Evolutionary conservation across 2,888 invertebrate species (phyloP).

Genomic region (Pemphredon lugubris): DNA sequence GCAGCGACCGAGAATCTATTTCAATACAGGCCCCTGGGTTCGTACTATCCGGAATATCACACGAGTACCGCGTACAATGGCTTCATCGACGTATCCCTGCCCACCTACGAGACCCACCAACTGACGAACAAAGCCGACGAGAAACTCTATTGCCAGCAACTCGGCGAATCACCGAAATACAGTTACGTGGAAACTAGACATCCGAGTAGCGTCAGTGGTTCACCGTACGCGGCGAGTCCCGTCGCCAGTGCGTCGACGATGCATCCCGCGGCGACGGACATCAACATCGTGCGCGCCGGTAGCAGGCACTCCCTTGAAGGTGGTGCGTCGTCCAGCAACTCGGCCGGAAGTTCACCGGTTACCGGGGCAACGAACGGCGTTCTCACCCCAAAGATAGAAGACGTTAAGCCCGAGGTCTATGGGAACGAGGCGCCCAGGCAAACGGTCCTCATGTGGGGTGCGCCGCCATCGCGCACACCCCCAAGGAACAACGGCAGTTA

Average conservation of each 20-base stretch:
- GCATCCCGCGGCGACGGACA: conserved; percentile 54
- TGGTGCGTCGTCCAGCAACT: conserved; percentile 84
- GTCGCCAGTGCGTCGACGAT: conserved; percentile 65
- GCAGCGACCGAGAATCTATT: conserved; percentile 90
- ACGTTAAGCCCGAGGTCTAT: conserved; percentile 82
- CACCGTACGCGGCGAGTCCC: conserved; percentile 75
- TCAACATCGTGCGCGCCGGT: conserved; percentile 74
- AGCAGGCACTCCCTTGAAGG: conserved; percentile 80
- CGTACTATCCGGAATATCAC: conserved; percentile 90
- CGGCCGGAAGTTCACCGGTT: conserved; percentile 85
- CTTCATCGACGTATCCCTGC: conserved; percentile 89
- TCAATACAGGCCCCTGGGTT: conserved; percentile 93
- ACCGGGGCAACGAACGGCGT: conserved; percentile 82
- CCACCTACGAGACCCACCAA: conserved; percentile 85
- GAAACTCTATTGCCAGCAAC: conserved; percentile 85
- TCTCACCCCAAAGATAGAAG: conserved; percentile 85
- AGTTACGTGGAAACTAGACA: conserved; percentile 77
- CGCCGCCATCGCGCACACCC: conserved; percentile 77
- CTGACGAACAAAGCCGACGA: conserved; percentile 83
- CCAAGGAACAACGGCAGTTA: conserved; percentile 79
- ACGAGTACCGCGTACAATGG: conserved; percentile 90
- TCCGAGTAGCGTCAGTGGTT: conserved; percentile 75
- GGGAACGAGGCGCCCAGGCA: conserved; percentile 88
- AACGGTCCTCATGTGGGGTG: conserved; percentile 97
- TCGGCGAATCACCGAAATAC: conserved; percentile 83